phyloP scores from a whole-genome alignment of 2,888 invertebrate genomes.

The Agrochola circellaris region DNA sequence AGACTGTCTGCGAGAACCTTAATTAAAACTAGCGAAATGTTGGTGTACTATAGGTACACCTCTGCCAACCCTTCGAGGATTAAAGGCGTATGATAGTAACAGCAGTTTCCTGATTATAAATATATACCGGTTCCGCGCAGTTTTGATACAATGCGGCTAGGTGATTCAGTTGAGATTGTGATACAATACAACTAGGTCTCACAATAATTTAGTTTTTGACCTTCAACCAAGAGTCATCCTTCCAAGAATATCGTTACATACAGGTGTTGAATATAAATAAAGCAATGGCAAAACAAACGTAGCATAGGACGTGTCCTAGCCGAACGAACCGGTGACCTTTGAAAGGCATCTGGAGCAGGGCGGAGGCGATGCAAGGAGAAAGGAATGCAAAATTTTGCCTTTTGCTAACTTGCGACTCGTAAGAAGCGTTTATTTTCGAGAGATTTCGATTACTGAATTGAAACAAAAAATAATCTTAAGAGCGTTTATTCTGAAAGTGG shows the following conservation, averaged over 20 bases:
- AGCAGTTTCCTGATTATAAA: background rate
- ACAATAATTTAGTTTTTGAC: conserved; percentile 7
- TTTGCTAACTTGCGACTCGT: conserved; percentile 14
- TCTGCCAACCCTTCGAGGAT: too few relatives aligned
- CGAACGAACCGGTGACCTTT: conserved; percentile 37
- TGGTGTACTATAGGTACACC: too few relatives aligned
- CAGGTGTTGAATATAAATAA: conserved; percentile 21
- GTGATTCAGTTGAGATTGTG: conserved; percentile 18
- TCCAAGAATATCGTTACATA: background rate
- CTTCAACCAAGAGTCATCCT: conserved; percentile 22
- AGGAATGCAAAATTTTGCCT: too few relatives aligned
- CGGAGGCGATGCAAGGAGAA: conserved; percentile 18
- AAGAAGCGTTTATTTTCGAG: background rate
- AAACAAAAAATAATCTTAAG: background rate
- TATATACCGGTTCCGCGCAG: background rate
- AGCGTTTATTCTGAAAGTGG: too few relatives aligned
- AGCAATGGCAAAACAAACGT: background rate
- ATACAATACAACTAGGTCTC: conserved; percentile 8
- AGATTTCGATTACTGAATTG: background rate
- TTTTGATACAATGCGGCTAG: background rate
- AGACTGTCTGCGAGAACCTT: too few relatives aligned
- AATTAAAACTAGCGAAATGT: too few relatives aligned
- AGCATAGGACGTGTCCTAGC: conserved; percentile 11
- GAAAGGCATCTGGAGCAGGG: conserved; percentile 40
- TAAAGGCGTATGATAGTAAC: background rate